Evolutionary conservation across 1,140 invertebrate genomes (phyloP).

Genomic region (Meloidogyne hapla): DNA sequence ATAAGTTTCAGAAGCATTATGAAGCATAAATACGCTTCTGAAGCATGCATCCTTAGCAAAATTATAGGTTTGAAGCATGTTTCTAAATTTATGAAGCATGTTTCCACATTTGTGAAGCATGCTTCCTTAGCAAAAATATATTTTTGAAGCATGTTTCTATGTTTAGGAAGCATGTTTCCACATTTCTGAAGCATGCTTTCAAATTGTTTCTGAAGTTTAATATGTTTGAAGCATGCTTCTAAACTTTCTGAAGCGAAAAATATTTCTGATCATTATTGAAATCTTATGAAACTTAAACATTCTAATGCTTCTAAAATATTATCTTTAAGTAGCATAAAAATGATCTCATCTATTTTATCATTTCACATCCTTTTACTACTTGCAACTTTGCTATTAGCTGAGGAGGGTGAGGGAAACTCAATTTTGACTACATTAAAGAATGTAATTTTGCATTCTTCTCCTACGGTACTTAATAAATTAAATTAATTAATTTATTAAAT

Average conservation of each 20-base stretch:
- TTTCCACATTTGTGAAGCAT: not conserved
- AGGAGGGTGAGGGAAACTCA: not conserved
- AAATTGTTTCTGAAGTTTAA: not conserved
- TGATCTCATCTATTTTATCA: not conserved
- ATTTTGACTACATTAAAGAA: slow-evolving; percentile 10
- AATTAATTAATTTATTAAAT: not conserved
- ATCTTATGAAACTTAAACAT: too few relatives aligned
- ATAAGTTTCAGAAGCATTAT: too few relatives aligned
- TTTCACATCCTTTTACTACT: not conserved
- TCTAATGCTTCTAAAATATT: not conserved
- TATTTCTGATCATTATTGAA: too few relatives aligned
- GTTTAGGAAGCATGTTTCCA: too few relatives aligned
- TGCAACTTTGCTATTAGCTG: not conserved
- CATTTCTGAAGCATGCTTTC: not conserved
- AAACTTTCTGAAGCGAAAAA: not conserved
- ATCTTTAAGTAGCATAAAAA: not conserved
- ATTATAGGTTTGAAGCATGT: too few relatives aligned
- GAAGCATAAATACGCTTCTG: too few relatives aligned
- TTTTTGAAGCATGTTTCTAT: too few relatives aligned
- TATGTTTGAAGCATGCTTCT: not conserved
- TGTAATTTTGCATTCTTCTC: slow-evolving; percentile 5
- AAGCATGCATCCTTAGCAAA: too few relatives aligned
- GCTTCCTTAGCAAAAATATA: not conserved
- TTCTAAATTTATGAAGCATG: too few relatives aligned
- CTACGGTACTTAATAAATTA: slow-evolving; percentile 15